phyloP scores from a whole-genome alignment of 2,888 invertebrate species.

The Palloptera scutellata region DNA sequence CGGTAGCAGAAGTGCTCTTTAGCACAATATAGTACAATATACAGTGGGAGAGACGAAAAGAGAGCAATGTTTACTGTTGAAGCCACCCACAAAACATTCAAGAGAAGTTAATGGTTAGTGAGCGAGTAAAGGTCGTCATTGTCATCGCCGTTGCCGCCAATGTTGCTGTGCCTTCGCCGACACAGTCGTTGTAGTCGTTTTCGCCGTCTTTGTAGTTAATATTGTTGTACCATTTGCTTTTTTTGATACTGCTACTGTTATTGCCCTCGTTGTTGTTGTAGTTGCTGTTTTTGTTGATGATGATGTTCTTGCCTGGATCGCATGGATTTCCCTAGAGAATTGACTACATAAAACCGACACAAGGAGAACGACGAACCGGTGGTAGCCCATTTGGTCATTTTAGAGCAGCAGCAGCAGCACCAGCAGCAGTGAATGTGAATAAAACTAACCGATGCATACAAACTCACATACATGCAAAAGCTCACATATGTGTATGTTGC shows the following conservation, averaged over 20 bases:
- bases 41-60: background rate
- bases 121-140: background rate
- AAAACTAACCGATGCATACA: conserved; percentile 6
- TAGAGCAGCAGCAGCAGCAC: conserved; percentile 49
- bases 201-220: conserved; percentile 29
- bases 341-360: conserved; percentile 39
- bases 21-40: background rate
- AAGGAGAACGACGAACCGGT: conserved; percentile 22
- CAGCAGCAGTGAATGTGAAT: conserved; percentile 32
- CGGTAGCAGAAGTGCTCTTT: background rate
- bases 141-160: background rate
- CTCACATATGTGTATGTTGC: background rate
- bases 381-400: conserved; percentile 23
- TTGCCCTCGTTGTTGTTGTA: conserved; percentile 32
- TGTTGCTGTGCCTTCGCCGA: conserved; percentile 2
- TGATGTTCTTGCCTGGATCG: conserved; percentile 61
- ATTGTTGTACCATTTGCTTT: conserved; percentile 18
- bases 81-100: background rate
- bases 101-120: background rate
- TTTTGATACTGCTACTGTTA: conserved; percentile 33
- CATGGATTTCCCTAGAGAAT: conserved; percentile 58
- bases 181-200: background rate
- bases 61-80: background rate
- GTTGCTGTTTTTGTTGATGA: conserved; percentile 49
- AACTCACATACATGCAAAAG: background rate